phyloP scores from a whole-genome alignment of 2,113 vertebrate species.

The Stercorarius parasiticus region DNA sequence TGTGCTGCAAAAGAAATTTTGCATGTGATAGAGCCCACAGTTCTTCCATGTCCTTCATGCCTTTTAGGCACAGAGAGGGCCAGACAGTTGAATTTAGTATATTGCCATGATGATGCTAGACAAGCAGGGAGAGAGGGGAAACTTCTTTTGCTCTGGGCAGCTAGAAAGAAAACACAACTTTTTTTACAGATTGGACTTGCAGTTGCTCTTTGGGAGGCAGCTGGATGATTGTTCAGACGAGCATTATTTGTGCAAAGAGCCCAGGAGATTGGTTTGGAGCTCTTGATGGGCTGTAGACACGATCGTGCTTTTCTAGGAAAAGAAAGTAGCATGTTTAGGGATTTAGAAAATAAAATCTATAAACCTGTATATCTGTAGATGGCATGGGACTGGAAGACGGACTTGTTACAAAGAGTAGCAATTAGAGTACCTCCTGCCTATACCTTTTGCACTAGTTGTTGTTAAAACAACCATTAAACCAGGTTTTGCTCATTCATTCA shows the following conservation, averaged over 20 bases:
- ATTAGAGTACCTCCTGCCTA: background rate
- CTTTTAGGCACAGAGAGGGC: slow-evolving; percentile 43
- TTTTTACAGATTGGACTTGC: background rate
- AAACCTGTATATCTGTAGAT: background rate
- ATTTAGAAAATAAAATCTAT: background rate
- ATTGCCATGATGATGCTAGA: slow-evolving; percentile 49
- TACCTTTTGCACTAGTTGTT: background rate
- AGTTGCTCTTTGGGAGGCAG: background rate
- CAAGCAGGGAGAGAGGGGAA: slow-evolving; percentile 16
- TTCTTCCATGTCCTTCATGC: slow-evolving; percentile 41
- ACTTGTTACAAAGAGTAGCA: background rate
- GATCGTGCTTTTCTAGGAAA: background rate
- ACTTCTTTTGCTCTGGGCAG: slow-evolving; percentile 49
- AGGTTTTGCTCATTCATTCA: background rate
- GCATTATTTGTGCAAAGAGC: background rate
- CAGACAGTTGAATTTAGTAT: background rate
- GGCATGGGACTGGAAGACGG: background rate
- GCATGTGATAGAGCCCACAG: slow-evolving; percentile 56
- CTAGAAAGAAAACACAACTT: background rate
- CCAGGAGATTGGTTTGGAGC: background rate
- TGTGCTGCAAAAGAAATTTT: slow-evolving; percentile 45
- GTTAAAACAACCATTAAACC: background rate
- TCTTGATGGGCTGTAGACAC: background rate
- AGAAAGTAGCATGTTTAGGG: background rate
- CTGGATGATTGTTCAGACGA: background rate